These are phyloP conservation scores for Macaria liturata DNA, from an alignment of 2,888 invertebrate species.

Conservation along the genomic window DNA sequence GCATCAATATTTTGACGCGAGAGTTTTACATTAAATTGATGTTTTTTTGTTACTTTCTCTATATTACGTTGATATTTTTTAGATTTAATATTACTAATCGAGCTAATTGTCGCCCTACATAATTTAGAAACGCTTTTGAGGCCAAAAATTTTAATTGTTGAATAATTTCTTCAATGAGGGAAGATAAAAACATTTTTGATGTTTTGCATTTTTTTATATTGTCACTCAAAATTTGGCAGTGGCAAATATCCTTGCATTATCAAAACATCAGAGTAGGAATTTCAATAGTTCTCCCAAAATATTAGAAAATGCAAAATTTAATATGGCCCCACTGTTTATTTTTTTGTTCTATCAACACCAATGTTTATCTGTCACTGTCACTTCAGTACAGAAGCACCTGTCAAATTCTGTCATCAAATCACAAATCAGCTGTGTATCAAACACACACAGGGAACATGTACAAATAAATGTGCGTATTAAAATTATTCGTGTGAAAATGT, in stretches of 20 bases:
- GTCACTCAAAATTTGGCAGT: slow-evolving; percentile 1
- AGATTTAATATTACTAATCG: slow-evolving; percentile 71
- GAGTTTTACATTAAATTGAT: neutral
- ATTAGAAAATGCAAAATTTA: neutral
- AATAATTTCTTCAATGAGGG: slow-evolving; percentile 77
- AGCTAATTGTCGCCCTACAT: slow-evolving; percentile 79
- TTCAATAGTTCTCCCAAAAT: neutral
- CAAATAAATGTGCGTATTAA: slow-evolving; percentile 80
- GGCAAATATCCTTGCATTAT: too few relatives aligned
- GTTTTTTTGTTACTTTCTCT: slow-evolving; percentile 43
- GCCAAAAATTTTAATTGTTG: slow-evolving; percentile 74
- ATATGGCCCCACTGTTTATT: slow-evolving; percentile 14
- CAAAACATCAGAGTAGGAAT: too few relatives aligned
- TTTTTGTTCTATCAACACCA: slow-evolving; percentile 48
- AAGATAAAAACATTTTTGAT: slow-evolving; percentile 81
- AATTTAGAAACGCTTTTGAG: slow-evolving; percentile 77
- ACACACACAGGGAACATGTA: slow-evolving; percentile 80
- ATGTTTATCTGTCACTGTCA: slow-evolving; percentile 54
- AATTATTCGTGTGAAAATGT: slow-evolving; percentile 80
- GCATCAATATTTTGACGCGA: slow-evolving; percentile 1
- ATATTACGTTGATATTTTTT: slow-evolving; percentile 70
- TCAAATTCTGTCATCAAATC: slow-evolving; percentile 48
- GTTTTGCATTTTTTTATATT: slow-evolving; percentile 56
- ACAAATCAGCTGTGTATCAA: slow-evolving; percentile 82
- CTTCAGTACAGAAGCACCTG: neutral